Conservation (phyloP, 64 coral and sea anemone species). For the Actinia tenebrosa region DNA sequence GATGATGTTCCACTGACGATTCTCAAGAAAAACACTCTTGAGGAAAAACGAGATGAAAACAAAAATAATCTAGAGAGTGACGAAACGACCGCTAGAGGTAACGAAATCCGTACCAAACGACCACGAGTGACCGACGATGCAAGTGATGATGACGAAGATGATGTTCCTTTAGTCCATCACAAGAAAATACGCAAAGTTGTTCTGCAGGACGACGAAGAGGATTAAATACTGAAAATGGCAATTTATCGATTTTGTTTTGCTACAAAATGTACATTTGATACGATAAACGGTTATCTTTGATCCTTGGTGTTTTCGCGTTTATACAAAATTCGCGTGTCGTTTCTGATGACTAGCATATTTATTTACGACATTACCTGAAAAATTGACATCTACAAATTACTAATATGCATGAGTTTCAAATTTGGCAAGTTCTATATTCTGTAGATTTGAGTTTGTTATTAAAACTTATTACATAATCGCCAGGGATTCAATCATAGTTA, state of each 20-base stretch:
- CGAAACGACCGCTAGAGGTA: neutral
- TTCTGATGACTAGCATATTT: no score
- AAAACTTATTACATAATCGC: neutral
- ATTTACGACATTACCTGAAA: no score
- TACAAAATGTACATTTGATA: neutral
- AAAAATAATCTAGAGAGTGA: neutral
- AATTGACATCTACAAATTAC: no score
- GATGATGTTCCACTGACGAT: constrained; percentile 20
- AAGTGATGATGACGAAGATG: constrained; percentile 30
- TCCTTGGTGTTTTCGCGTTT: no score
- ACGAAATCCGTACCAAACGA: neutral
- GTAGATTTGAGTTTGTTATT: neutral
- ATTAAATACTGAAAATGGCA: neutral
- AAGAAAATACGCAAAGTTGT: constrained; percentile 49
- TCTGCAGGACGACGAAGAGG: constrained; percentile 36
- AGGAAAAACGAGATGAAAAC: neutral
- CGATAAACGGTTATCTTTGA: neutral
- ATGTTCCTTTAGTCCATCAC: constrained; percentile 43
- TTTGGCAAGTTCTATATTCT: neutral
- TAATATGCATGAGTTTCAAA: no score
- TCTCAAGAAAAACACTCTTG: neutral
- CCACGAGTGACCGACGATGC: neutral
- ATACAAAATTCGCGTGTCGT: no score
- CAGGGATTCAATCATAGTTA: neutral
- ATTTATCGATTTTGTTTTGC: neutral